Base-by-base conservation (phyloP, 1,140 invertebrate genomes). In the Hermatobates lingyangjiaoensis region DNA sequence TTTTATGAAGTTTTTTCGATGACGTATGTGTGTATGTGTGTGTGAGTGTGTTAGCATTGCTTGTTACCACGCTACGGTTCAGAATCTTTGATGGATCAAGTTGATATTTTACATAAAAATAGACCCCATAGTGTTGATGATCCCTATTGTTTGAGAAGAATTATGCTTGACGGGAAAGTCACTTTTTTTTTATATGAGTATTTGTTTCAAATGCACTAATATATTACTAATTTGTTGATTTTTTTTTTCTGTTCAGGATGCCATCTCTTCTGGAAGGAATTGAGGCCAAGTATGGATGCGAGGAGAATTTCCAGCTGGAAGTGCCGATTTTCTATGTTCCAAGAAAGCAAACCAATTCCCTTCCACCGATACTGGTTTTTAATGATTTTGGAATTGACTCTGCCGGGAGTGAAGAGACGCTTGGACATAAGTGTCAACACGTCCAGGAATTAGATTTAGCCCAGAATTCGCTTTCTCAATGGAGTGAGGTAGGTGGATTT, bases 401-500 rank as follows among this genome's bases (percentile, higher is more conserved):
- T 54, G 85, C 84, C 40, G 88, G 88, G n/a, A 81, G 83, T 61
- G 77, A 80, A 20, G 76, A 79, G 47, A 67, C 70, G 23, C 68
- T 93, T 23, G 74, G 78, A 27, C 77, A 79, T 52, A 85, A 89
- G 64, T 93, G 88, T 63, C 75, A 77, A 39, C 76, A 80, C 55
- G 88, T 93, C 1, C 78, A 84, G 57, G 88, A 93, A 68, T 70
- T 94, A 42, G 89, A 93, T 63, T 70, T 94, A 42, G 88, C 87
- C 12, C 86, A 89, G 61, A 94, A 94, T 66, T 81, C 83, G 61
- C 69, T 94, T 5, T 77, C 75, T 44, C 75, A 86, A 58, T 90
- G 88, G 84, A 69, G 75, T 55, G 87, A 93, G 71, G 81, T 83
- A 70, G 60, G 28, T 49, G 3, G 23, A 7, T 44, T 2, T 28